Percentiles rank a stretch among this genome's conserved stretches.
Conservation (phyloP, 2,888 invertebrate genomes). For the Ceraclea dissimilis region DNA sequence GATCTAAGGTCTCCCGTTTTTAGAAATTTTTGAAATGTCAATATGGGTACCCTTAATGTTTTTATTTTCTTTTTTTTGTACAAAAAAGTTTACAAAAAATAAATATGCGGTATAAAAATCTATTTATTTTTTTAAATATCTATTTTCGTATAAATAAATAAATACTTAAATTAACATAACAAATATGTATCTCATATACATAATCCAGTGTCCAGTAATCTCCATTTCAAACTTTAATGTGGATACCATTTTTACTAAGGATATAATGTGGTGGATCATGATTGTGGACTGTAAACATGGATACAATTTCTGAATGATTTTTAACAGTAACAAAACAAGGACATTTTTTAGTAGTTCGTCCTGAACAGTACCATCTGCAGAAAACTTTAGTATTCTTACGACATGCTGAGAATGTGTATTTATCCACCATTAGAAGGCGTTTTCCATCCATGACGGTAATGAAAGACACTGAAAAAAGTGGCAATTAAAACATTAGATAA, state of each 20-base stretch:
- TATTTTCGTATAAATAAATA: too few species aligned
- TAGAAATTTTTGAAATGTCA: too few species aligned
- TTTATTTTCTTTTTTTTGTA: too few species aligned
- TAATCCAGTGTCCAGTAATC: too few species aligned
- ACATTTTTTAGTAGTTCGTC: not conserved
- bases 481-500: too few species aligned
- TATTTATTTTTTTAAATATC: too few species aligned
- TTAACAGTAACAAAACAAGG: not conserved
- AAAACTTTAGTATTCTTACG: not conserved
- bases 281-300: not conserved
- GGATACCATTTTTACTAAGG: not conserved
- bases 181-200: too few species aligned
- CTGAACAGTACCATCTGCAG: not conserved
- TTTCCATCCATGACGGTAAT: not conserved
- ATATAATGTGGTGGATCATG: not conserved
- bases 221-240: not conserved
- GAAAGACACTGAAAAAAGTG: not conserved
- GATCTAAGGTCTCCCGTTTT: too few species aligned
- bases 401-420: not conserved
- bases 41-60: too few species aligned
- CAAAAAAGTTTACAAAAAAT: too few species aligned
- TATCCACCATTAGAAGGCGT: not conserved
- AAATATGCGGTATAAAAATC: too few species aligned
- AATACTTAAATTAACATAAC: too few species aligned
- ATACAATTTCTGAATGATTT: not conserved